Base-by-base conservation (phyloP, 2,888 invertebrate species). In the Terebella lapidaria region DNA sequence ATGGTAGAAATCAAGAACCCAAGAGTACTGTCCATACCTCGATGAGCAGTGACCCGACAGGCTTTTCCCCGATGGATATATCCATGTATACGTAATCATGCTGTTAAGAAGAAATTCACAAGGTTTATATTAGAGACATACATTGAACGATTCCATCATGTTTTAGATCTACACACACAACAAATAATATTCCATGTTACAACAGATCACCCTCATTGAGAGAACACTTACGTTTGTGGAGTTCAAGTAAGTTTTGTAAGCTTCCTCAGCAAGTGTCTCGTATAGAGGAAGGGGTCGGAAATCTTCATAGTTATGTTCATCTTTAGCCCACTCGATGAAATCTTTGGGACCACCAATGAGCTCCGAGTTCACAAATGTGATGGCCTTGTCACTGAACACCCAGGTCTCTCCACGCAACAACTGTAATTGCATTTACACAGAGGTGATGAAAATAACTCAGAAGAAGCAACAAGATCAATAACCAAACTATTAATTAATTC, bases 401-500 rank as follows among this genome's bases (percentile, higher is more conserved):
- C 80, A 81, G 18, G 72, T 70, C 57, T 80, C 79, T 52, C 79
- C 79, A 65, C 73, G 65, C 51, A 80, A 61, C 59, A 75, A 75
- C 78, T 80, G 59, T 45, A 63, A 2, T 49, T 10, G 22, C 5
- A 20, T 49, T 49, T 20, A 10, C 24, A 49, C 10, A n/a, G 22
- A n/a, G 10, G 49, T 22, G 10, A 49, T 18, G 10, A 35, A 18
- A 15, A 35, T 15, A 15, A 35, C 35, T 35, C 18, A 35, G 10
- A 18, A 35, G 35, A 35, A 35, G 10, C 35, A 35, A 18, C 18
- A 15, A 35, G 10, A 35, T 35, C n/a, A n/a, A n/a, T n/a, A n/a
- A n/a, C n/a, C n/a, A n/a, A n/a, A n/a, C n/a, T n/a, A n/a, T n/a
- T n/a, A n/a, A n/a, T n/a, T n/a, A n/a, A n/a, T n/a, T 15, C 10